A percentile compares a stretch with the other conserved stretches of the same genome.
phyloP scores from a whole-genome alignment of 2,888 invertebrate genomes.

The Asteroscopus sphinx region DNA sequence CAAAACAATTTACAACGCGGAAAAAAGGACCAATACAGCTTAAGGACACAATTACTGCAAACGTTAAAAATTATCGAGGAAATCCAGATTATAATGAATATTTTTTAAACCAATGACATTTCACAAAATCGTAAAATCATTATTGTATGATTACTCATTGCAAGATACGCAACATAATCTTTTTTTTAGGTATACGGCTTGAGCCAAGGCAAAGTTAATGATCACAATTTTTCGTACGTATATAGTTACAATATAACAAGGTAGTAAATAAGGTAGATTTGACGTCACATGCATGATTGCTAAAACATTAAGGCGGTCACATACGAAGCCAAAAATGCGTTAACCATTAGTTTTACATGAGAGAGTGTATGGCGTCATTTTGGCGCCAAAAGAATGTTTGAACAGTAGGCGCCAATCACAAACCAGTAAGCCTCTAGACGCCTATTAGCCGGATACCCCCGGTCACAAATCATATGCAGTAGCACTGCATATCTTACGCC shows the following conservation, averaged over 20 bases:
- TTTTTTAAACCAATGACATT: not conserved
- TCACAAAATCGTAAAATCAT: constrained; percentile 4
- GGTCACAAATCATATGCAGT: too few relatives aligned
- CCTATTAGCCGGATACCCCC: too few relatives aligned
- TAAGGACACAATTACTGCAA: too few relatives aligned
- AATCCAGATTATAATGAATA: too few relatives aligned
- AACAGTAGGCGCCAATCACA: not conserved
- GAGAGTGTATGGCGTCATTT: not conserved
- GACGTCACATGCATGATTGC: not conserved
- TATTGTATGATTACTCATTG: constrained; percentile 12
- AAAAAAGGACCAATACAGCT: too few relatives aligned
- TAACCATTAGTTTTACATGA: not conserved
- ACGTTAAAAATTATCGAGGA: too few relatives aligned
- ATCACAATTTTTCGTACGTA: constrained; percentile 23
- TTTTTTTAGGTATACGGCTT: constrained; percentile 17
- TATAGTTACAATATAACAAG: constrained; percentile 8
- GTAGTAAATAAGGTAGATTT: constrained; percentile 8
- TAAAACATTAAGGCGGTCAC: not conserved
- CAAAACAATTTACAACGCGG: too few relatives aligned
- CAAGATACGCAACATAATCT: constrained; percentile 11
- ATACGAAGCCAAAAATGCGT: constrained; percentile 2
- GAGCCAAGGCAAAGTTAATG: constrained; percentile 13
- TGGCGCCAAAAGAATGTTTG: not conserved
- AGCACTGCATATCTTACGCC: too few relatives aligned
- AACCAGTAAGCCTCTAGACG: too few relatives aligned